Conservation (phyloP, 2,113 vertebrate genomes). For the Chionis minor region DNA sequence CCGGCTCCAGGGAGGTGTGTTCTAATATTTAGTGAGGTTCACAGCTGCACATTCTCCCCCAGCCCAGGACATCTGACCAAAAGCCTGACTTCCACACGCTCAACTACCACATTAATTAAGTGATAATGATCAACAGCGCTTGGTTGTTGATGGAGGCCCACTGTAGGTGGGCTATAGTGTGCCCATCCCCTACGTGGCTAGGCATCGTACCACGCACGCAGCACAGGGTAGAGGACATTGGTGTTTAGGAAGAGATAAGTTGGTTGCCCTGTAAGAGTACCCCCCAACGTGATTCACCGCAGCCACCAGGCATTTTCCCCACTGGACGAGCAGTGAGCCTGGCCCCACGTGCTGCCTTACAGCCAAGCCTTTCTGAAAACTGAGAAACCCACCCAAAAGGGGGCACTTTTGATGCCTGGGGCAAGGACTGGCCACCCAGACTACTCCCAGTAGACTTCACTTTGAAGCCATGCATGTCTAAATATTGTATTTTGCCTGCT, state of each 20-base stretch:
- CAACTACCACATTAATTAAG: not conserved
- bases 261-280: accelerated
- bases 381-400: not conserved
- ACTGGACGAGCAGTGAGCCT: not conserved
- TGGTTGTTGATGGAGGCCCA: not conserved
- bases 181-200: accelerated
- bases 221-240: not conserved
- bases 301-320: not conserved
- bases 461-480: not conserved
- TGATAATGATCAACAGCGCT: not conserved
- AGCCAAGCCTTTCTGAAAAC: not conserved
- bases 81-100: accelerated
- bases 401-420: not conserved
- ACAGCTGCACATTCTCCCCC: not conserved
- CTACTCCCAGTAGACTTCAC: not conserved
- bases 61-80: not conserved
- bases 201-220: accelerated
- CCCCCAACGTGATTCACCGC: not conserved
- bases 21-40: not conserved
- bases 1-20: not conserved
- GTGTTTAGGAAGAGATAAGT: not conserved
- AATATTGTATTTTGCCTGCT: not conserved
- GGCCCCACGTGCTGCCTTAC: not conserved
- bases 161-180: not conserved
- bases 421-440: not conserved